These are phyloP conservation scores for Syngnathus typhle DNA, from an alignment of 2,113 vertebrate species.

Conservation along the genomic window DNA sequence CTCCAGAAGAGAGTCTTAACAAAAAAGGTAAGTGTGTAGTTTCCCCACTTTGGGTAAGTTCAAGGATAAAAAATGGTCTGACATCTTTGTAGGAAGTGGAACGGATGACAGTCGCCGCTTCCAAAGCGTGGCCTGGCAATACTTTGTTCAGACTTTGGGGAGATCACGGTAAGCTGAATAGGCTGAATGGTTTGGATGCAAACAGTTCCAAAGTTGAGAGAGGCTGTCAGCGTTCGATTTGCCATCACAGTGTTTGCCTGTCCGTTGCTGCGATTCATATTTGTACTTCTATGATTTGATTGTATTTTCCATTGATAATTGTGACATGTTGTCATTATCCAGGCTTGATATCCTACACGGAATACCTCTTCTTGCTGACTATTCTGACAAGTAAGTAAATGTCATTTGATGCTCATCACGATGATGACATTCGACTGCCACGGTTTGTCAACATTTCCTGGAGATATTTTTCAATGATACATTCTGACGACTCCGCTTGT, in stretches of 20 bases:
- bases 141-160: slow-evolving; percentile 86
- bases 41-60: background rate
- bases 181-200: background rate
- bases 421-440: no score
- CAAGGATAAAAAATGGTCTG: background rate
- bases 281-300: background rate
- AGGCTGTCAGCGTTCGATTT: no score
- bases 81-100: slow-evolving; percentile 75
- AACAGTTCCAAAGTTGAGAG: background rate
- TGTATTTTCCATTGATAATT: background rate
- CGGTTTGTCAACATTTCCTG: background rate
- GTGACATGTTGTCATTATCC: slow-evolving; percentile 29
- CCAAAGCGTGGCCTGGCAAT: slow-evolving; percentile 70
- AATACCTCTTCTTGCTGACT: slow-evolving; percentile 94
- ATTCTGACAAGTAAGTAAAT: slow-evolving; percentile 89
- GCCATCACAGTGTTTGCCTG: no score
- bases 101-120: slow-evolving; percentile 65
- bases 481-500: background rate
- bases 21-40: slow-evolving; percentile 45
- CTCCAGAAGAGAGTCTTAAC: slow-evolving; percentile 61
- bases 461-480: background rate
- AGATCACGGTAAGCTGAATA: slow-evolving; percentile 79
- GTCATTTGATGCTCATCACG: no score
- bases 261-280: no score
- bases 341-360: slow-evolving; percentile 97